Evolutionary conservation across 2,888 invertebrate genomes (phyloP).

Genomic region (Dimorphilus gyrociliatus): DNA sequence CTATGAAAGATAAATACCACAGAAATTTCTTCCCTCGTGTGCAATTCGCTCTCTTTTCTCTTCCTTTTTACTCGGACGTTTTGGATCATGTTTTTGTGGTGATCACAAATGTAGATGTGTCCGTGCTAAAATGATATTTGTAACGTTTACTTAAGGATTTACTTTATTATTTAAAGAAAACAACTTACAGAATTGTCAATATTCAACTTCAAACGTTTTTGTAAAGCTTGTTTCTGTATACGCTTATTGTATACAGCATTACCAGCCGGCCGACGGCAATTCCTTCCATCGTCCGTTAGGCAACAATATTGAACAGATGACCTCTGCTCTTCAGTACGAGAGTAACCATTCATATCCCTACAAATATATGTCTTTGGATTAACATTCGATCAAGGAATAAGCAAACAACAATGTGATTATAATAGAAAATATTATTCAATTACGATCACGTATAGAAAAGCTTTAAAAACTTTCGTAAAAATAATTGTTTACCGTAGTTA

Average conservation of each 20-base stretch:
- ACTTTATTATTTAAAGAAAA: neutral
- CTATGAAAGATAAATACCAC: constrained; percentile 45
- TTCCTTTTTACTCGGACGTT: constrained; percentile 73
- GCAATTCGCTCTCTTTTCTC: constrained; percentile 76
- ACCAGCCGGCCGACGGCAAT: constrained; percentile 71
- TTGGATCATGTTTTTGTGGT: constrained; percentile 86
- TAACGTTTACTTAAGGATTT: no score
- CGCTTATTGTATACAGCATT: constrained; percentile 92
- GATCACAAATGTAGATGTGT: constrained; percentile 90
- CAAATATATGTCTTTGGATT: no score
- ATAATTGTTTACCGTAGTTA: no score
- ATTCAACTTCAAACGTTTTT: constrained; percentile 69
- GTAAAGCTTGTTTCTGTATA: constrained; percentile 84
- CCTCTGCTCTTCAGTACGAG: no score
- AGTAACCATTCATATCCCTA: no score
- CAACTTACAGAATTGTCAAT: constrained; percentile 57
- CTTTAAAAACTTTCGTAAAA: no score
- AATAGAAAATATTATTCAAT: no score
- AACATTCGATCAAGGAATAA: no score
- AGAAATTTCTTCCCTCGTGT: constrained; percentile 54
- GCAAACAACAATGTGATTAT: no score
- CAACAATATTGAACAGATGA: no score
- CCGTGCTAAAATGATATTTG: constrained; percentile 54
- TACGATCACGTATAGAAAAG: no score
- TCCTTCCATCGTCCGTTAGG: constrained; percentile 60